A percentile compares a stretch with the other conserved stretches of the same genome.
Conservation (phyloP, 1,140 invertebrate species). For the Dendroctonus valens region DNA sequence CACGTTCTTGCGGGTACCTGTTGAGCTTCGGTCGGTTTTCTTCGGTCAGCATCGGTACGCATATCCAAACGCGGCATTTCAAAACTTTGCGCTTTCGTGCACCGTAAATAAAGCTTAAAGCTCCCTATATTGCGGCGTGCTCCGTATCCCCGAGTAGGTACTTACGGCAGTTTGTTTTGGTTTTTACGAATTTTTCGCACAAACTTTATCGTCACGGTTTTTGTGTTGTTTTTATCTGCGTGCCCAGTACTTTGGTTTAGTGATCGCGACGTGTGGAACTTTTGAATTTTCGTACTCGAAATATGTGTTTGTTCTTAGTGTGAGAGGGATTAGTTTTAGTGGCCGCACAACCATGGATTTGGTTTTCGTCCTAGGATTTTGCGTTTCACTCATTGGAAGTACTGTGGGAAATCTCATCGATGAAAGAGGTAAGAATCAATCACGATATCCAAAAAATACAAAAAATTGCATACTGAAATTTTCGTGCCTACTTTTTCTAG, state of each 20-base stretch:
- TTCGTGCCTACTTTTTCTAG: background rate
- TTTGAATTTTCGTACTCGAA: background rate
- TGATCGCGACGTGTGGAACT: background rate
- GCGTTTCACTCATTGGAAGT: background rate
- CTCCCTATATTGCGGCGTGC: background rate
- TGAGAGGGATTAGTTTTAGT: background rate
- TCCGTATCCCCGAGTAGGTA: background rate
- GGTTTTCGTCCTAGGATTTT: background rate
- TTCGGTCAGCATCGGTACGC: background rate
- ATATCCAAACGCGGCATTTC: background rate
- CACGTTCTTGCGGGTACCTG: background rate
- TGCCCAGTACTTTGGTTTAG: background rate
- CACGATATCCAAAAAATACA: background rate
- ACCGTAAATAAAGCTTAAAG: background rate
- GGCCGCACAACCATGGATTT: slow-evolving; percentile 1
- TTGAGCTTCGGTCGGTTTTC: background rate
- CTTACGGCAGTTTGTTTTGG: background rate
- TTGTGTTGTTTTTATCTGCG: background rate
- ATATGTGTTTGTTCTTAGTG: background rate
- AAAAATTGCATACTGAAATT: background rate
- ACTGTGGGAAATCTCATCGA: background rate
- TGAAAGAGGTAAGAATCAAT: background rate
- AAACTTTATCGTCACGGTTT: background rate
- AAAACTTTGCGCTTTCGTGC: background rate
- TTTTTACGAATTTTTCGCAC: background rate